A percentile compares a stretch with the other conserved stretches of the same genome.
These are phyloP conservation scores for Eurois occulta DNA, from an alignment of 2,888 invertebrate genomes.

Conservation along the genomic window DNA sequence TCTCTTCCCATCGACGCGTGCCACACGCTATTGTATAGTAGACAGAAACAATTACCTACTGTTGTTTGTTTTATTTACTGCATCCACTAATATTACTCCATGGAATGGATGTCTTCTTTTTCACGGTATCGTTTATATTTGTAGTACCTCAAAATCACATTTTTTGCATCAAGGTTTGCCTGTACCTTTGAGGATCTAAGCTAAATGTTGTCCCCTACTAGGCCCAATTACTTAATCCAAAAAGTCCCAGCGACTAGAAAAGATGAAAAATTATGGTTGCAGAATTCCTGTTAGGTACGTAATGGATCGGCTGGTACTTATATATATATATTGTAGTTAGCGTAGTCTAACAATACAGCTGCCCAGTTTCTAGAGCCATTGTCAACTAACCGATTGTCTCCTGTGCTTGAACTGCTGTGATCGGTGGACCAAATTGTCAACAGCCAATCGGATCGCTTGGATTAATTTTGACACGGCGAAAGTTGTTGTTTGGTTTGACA, in stretches of 20 bases:
- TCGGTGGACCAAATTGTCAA: neutral
- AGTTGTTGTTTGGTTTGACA: neutral
- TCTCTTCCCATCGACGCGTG: too few relatives aligned
- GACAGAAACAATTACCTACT: neutral
- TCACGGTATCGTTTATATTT: neutral
- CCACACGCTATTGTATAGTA: slow-evolving; percentile 5
- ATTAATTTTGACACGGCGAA: neutral
- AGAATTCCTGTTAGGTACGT: neutral
- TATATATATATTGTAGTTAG: neutral
- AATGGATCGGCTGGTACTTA: neutral
- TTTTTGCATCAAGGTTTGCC: neutral
- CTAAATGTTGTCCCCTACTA: neutral
- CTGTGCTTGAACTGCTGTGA: too few relatives aligned
- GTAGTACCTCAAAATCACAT: too few relatives aligned
- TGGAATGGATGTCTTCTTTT: neutral
- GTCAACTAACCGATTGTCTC: too few relatives aligned
- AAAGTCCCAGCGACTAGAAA: neutral
- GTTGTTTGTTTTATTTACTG: neutral
- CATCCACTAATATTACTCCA: neutral
- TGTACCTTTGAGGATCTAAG: neutral
- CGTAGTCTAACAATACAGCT: neutral
- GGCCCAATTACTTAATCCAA: too few relatives aligned
- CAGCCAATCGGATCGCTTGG: neutral
- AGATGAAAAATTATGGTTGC: neutral
- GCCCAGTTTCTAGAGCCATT: neutral